Evolutionary conservation across 2,888 invertebrate genomes (phyloP), one percentile per base, ranked within the genome.

Genomic region (Drosophila lutescens): DNA sequence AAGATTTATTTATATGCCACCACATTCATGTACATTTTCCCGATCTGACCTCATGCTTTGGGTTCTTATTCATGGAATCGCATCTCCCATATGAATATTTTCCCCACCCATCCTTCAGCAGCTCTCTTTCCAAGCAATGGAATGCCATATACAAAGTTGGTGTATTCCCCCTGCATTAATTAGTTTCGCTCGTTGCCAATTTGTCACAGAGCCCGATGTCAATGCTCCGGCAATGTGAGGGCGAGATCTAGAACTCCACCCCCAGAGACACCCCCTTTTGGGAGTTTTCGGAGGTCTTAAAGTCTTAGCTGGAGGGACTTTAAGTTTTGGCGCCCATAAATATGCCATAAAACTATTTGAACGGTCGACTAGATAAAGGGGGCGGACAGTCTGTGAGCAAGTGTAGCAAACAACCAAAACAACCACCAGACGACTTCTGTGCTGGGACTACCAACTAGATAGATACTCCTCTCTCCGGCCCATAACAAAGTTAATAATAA

Each of bases 401-500:
- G 85, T 78, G 82, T 80, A 74, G 74, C 74, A 54, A 74, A 66
- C 46, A 67, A 62, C 60, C 69, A 70, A 62, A 57, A 69, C 74
- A 62, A 76, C 74, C 74, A 74, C 53, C 63, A 70, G 40, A 54
- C 56, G 67, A 73, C 70, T 84, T 77, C 76, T 66, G 79, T 84
- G 73, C 76, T 66, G 79, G 75, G 80, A 68, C 76, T 66, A 54
- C 63, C 36, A 51, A 55, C 40, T 51, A 63, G 65, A 44, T 44
- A 8, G 43, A 43, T 43, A 36, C 57, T 20, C 12, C 61, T 32
- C 61, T 49, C 82, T 62, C 69, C 70, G 85, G 56, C 72, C 83
- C 86, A 83, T 83, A 83, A 80, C 84, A 83, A 83, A 83, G 84
- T 83, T 86, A 83, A 83, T 83, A 83, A 83, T 83, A 83, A 84